Percentiles rank a stretch among this genome's conserved stretches.
Evolutionary conservation across 2,888 invertebrate genomes (phyloP).

Genomic region (Clanis bilineata): DNA sequence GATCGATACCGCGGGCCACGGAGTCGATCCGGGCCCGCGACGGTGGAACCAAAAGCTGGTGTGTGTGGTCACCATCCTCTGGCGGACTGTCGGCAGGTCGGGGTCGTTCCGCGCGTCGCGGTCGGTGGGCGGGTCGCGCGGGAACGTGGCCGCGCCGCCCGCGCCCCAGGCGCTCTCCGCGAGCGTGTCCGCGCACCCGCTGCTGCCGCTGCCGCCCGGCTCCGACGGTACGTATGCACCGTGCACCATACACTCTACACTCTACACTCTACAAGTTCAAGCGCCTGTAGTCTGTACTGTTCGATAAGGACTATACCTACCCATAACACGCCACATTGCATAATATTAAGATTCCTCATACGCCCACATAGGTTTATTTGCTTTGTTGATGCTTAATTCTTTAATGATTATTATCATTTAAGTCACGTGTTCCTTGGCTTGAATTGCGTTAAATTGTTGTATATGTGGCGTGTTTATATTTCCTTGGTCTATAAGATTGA

Average conservation of each 20-base stretch:
- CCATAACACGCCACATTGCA: background rate
- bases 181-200: slow-evolving; percentile 96
- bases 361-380: no score
- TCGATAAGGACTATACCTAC: background rate
- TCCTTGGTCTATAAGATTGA: no score
- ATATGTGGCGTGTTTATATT: no score
- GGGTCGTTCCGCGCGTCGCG: slow-evolving; percentile 95
- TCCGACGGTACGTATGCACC: slow-evolving; percentile 75
- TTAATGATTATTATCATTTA: no score
- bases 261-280: background rate
- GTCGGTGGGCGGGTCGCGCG: slow-evolving; percentile 88
- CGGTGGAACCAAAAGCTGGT: slow-evolving; percentile 61
- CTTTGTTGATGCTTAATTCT: no score
- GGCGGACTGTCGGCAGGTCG: slow-evolving; percentile 89
- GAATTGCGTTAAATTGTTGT: no score
- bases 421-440: no score
- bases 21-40: slow-evolving; percentile 23
- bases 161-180: slow-evolving; percentile 80
- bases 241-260: slow-evolving; percentile 9
- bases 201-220: slow-evolving; percentile 93
- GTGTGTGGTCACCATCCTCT: slow-evolving; percentile 71
- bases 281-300: background rate
- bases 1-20: slow-evolving; percentile 27
- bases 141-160: slow-evolving; percentile 88
- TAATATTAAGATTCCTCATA: no score